Evolutionary conservation across 53 echinoderm and acorn worm species (phyloP).

Genomic region (Holothuria scabra): DNA sequence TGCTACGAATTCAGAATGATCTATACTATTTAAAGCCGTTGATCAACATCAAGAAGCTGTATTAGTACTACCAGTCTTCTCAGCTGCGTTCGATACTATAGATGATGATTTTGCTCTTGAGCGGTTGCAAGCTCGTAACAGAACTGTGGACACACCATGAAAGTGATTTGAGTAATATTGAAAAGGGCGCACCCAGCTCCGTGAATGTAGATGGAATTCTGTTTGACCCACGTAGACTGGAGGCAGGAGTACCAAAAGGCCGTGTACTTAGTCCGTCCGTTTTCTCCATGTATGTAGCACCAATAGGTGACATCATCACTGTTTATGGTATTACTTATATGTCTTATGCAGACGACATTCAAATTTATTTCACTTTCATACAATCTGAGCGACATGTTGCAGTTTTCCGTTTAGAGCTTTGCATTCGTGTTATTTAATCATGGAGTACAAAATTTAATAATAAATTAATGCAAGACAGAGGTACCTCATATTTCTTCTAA

Average conservation of each 20-base stretch:
- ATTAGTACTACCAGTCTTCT: no score
- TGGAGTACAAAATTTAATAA: neutral
- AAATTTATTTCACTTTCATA: neutral
- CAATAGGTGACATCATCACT: slow-evolving; percentile 2
- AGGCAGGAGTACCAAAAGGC: neutral
- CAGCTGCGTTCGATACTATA: no score
- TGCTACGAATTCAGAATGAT: no score
- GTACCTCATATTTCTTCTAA: neutral
- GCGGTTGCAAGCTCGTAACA: neutral
- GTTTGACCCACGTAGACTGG: neutral
- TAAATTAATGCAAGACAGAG: no score
- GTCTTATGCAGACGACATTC: neutral
- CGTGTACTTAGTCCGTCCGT: neutral
- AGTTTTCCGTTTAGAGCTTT: neutral
- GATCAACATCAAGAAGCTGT: no score
- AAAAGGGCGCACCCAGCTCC: neutral
- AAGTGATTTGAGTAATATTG: neutral
- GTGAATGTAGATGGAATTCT: neutral
- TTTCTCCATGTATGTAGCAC: neutral
- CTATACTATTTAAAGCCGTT: no score
- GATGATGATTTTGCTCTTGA: no score
- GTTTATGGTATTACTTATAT: neutral
- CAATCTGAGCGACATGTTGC: neutral
- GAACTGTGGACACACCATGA: neutral
- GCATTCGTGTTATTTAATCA: neutral